phyloP scores from a whole-genome alignment of 2,113 vertebrate species.

The Diadophis punctatus region DNA sequence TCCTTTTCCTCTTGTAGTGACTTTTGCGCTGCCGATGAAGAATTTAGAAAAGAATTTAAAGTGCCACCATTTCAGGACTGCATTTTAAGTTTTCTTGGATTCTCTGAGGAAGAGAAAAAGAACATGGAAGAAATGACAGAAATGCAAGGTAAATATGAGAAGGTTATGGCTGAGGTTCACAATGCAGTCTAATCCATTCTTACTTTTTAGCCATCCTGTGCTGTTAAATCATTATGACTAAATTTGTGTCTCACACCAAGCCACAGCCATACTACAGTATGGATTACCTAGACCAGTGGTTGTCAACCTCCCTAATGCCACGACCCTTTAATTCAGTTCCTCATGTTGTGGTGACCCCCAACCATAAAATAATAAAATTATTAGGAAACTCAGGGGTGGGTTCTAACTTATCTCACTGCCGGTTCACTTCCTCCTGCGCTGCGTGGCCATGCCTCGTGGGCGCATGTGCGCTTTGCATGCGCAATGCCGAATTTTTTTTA shows the following conservation, averaged over 20 bases:
- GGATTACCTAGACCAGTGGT: no score
- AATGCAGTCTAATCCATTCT: background rate
- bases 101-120: slow-evolving; percentile 89
- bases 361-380: no score
- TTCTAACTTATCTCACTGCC: no score
- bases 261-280: background rate
- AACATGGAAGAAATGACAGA: slow-evolving; percentile 97
- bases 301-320: no score
- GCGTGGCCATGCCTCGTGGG: no score
- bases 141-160: slow-evolving; percentile 82
- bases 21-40: slow-evolving; percentile 83
- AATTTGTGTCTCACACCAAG: background rate
- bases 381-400: no score
- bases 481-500: no score
- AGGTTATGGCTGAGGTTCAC: background rate
- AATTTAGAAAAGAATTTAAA: slow-evolving; percentile 89
- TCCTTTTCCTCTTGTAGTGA: slow-evolving; percentile 60
- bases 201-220: background rate
- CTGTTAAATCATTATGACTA: background rate
- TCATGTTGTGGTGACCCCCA: no score
- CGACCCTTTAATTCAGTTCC: no score
- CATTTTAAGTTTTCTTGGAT: slow-evolving; percentile 89
- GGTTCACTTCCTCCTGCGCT: no score
- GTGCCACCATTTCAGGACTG: slow-evolving; percentile 96
- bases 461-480: no score